Percentiles rank a stretch among this genome's conserved stretches.
Conservation (phyloP, 2,888 invertebrate species). For the Pollenia griseotomentosa region DNA sequence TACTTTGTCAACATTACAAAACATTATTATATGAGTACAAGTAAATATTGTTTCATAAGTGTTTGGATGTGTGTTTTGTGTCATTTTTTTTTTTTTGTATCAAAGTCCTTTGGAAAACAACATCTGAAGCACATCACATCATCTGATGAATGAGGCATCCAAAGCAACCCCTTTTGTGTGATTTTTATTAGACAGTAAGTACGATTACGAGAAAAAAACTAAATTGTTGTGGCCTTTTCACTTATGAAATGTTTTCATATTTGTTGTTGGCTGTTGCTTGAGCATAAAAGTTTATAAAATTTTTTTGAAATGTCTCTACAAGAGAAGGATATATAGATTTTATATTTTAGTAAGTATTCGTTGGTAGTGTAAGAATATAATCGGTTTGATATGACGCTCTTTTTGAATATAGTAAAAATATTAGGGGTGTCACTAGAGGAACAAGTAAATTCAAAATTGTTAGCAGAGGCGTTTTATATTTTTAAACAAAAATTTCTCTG, state of each 20-base stretch:
- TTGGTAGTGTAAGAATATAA: constrained; percentile 46
- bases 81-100: constrained; percentile 16
- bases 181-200: constrained; percentile 51
- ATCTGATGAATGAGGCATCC: constrained; percentile 28
- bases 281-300: constrained; percentile 54
- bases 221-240: constrained; percentile 73
- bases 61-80: constrained; percentile 29
- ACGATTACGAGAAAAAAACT: constrained; percentile 57
- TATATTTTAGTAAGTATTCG: constrained; percentile 41
- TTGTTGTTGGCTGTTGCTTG: constrained; percentile 30
- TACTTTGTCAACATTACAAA: constrained; percentile 52
- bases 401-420: constrained; percentile 6
- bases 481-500: too few relatives aligned
- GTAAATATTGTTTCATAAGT: constrained; percentile 23
- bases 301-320: constrained; percentile 20
- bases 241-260: constrained; percentile 65
- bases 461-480: too few relatives aligned
- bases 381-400: constrained; percentile 55
- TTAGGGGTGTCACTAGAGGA: constrained; percentile 7
- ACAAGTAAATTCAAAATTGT: too few relatives aligned
- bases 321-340: constrained; percentile 41
- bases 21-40: constrained; percentile 25
- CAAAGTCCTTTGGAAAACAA: constrained; percentile 57
- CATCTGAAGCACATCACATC: constrained; percentile 60
- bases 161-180: constrained; percentile 51